Evolutionary conservation across 2,888 invertebrate genomes (phyloP), one percentile per base, ranked within the genome.

Genomic region (Pammene fasciana): DNA sequence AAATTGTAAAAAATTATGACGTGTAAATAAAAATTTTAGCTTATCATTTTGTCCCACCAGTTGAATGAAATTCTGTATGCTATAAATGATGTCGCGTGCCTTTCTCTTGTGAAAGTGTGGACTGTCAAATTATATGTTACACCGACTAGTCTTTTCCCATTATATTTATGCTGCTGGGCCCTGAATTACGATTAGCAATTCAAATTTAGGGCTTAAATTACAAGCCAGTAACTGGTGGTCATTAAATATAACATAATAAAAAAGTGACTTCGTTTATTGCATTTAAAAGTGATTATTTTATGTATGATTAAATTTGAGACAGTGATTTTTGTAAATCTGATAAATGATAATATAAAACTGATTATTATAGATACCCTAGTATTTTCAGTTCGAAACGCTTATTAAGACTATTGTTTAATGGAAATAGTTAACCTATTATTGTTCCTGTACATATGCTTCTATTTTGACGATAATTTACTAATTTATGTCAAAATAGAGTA

Each of bases 31-130:
- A 52, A 34, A 84, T 76, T 77, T 77, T 84, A 85, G 82, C 79
- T 82, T 88, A 86, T 86, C 79, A 82, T 84, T 85, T 85, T 85
- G 87, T 88, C 88, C 88, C 89, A 88, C 89, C 88, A 81, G 84
- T 43, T 82, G 81, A 81, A 75, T 75, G 81, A 78, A 82, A 76
- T 78, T 76, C 41, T 67, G 68, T 72, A 77, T 80, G 76, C 79
- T 77, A 78, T 78, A 76, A 75, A 77, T 76, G 73, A 76, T 73
- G 75, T 66, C 41, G 26, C 26, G 45, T 45, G 26, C 38, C 43
- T 59, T 45, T 26, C 57, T 45, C 18, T 45, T 34, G 26, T 68
- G 26, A 60, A 65, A 26, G 41, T 34, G 34, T 14, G 18, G 57
- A 52, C 64, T 59, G 64, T 64, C 68, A 64, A 57, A 48, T 56